Evolutionary conservation across 2,888 invertebrate species (phyloP), one percentile per base, ranked within the genome.

Genomic region (Sesamia inferens): DNA sequence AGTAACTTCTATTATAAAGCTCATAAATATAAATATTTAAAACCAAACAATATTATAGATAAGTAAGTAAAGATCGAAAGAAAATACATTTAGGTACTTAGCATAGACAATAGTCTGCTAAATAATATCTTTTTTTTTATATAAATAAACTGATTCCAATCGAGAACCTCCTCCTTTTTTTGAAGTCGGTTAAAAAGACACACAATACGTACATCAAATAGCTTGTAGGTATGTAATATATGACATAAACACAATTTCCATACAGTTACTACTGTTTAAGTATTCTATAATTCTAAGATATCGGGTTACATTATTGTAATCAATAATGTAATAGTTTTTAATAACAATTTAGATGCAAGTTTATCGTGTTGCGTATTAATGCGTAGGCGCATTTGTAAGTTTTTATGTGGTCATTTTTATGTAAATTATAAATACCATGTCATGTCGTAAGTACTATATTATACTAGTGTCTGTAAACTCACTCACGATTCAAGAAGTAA

Each of bases 271-370:
- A 77, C 76, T 39, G 44, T 83, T 83, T 83, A 74, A 81, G 54
- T 62, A 61, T 71, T 55, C 51, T 72, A 72, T 74, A 73, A 81
- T 70, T 75, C 65, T 71, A 5, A 24, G 55, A 69, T 75, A 85
- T 85, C 77, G 44, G 22, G 68, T 85, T 70, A 71, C 85, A 67
- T 47, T 61, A 39, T 66, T 64, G 54, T 77, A 71, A 85, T 84
- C 83, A 78, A 85, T 76, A 77, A 79, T 67, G 74, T 57, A 78
- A 75, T 62, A 57, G 74, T 72, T 74, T 81, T 76, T 74, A 76
- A 76, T 67, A 77, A 61, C 82, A 68, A 82, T 85, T 79, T 78
- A 51, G 39, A 85, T 78, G 68, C 72, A 74, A 72, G 67, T 81
- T 85, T 72, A 74, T 74, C 57, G 44, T 68, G 54, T n/a, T n/a